phyloP scores from a whole-genome alignment of 2,888 invertebrate species.

The Protophormia terraenovae region DNA sequence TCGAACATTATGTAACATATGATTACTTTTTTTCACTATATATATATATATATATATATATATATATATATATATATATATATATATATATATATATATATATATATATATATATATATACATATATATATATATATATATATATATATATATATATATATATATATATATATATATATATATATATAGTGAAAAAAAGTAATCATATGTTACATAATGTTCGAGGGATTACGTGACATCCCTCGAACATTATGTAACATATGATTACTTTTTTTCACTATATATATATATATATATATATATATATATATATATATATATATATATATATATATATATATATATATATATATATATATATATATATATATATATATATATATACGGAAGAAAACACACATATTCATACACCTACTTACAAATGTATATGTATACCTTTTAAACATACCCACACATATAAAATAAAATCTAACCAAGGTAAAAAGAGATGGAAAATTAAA shows the following conservation, averaged over 20 bases:
- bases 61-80: neutral
- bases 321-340: too few species aligned
- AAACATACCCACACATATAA: neutral
- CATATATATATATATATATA: too few species aligned
- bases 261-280: constrained; percentile 60
- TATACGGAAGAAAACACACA: too few species aligned
- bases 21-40: constrained; percentile 58
- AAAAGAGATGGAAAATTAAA: constrained; percentile 25
- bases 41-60: neutral
- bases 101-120: neutral
- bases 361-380: too few species aligned
- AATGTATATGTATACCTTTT: neutral
- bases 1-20: constrained; percentile 67
- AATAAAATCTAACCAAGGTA: neutral
- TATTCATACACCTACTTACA: neutral
- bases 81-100: too few species aligned
- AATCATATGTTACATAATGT: constrained; percentile 68
- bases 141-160: neutral
- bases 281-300: too few species aligned
- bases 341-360: neutral
- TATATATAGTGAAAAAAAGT: constrained; percentile 47
- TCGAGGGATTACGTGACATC: constrained; percentile 66
- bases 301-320: neutral
- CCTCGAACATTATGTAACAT: constrained; percentile 67
- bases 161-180: neutral